Percentiles rank a stretch among this genome's conserved stretches.
phyloP scores from a whole-genome alignment of 2,113 vertebrate species.

The Maccullochella peelii region DNA sequence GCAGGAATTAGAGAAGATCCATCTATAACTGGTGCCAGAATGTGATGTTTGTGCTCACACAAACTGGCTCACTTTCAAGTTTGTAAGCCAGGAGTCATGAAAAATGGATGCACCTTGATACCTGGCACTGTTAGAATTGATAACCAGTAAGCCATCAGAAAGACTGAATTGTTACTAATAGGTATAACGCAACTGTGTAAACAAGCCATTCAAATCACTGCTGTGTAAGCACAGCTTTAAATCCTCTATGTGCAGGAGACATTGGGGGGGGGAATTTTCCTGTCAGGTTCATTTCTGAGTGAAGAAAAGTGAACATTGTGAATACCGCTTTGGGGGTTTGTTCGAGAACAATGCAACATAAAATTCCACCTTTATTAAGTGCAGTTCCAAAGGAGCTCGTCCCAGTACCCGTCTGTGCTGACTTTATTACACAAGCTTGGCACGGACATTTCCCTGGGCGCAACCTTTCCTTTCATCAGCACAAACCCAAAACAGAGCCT shows the following conservation, averaged over 20 bases:
- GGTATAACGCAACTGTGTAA: slow-evolving; percentile 72
- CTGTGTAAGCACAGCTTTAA: slow-evolving; percentile 69
- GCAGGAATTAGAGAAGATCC: neutral
- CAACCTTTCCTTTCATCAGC: slow-evolving; percentile 68
- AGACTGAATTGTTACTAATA: slow-evolving; percentile 64
- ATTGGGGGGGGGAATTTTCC: slow-evolving; percentile 52
- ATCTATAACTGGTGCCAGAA: slow-evolving; percentile 11
- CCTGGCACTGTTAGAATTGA: slow-evolving; percentile 48
- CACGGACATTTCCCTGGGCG: slow-evolving; percentile 78
- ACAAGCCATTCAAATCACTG: slow-evolving; percentile 67
- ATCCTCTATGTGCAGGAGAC: slow-evolving; percentile 61
- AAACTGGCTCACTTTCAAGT: slow-evolving; percentile 49
- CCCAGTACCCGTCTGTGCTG: slow-evolving; percentile 86
- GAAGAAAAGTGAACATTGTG: slow-evolving; percentile 65
- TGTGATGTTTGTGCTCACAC: slow-evolving; percentile 51
- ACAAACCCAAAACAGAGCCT: slow-evolving; percentile 58
- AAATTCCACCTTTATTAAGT: slow-evolving; percentile 88
- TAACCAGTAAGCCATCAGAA: slow-evolving; percentile 65
- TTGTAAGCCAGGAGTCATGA: slow-evolving; percentile 38
- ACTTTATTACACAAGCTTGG: slow-evolving; percentile 88
- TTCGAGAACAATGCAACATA: slow-evolving; percentile 85
- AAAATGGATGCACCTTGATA: slow-evolving; percentile 60
- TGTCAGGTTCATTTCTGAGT: slow-evolving; percentile 73
- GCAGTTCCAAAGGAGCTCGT: slow-evolving; percentile 83
- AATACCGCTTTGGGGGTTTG: slow-evolving; percentile 76